phyloP scores from a whole-genome alignment of 2,888 invertebrate genomes.

The Lasiommata megera region DNA sequence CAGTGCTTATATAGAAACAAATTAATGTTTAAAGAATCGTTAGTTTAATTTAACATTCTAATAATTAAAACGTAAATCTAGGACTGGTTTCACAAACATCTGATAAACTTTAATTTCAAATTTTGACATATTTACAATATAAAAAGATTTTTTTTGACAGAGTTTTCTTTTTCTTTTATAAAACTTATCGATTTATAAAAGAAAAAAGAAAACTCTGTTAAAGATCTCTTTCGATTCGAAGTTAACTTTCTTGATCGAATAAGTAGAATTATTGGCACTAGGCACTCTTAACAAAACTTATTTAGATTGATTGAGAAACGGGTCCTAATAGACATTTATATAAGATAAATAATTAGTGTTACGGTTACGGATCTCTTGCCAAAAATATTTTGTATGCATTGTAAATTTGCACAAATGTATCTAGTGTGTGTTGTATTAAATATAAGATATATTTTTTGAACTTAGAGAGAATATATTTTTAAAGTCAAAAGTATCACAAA shows the following conservation, averaged over 20 bases:
- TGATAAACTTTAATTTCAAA: neutral
- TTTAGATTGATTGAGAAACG: no score
- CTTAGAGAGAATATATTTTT: conserved; percentile 8
- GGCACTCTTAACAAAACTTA: no score
- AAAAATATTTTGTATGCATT: conserved; percentile 12
- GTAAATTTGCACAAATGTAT: conserved; percentile 8
- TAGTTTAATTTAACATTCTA: neutral
- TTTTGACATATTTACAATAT: no score
- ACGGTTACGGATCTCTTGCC: conserved; percentile 16
- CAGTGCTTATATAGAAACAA: neutral
- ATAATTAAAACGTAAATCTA: neutral
- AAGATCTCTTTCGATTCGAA: no score
- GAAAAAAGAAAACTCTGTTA: no score
- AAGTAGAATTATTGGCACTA: no score
- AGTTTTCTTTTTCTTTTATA: no score
- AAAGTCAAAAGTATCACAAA: neutral
- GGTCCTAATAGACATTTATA: neutral
- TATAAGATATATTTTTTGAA: conserved; percentile 5
- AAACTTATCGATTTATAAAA: no score
- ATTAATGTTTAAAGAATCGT: neutral
- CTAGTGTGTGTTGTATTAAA: neutral
- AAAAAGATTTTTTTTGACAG: no score
- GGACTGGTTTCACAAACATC: no score
- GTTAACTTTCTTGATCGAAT: no score
- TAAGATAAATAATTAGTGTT: conserved; percentile 2